Evolutionary conservation across 30 jellyfish, hydroid and myxozoan genomes (phyloP), one percentile per base, ranked within the genome.

Genomic region (Turritopsis dohrnii): DNA sequence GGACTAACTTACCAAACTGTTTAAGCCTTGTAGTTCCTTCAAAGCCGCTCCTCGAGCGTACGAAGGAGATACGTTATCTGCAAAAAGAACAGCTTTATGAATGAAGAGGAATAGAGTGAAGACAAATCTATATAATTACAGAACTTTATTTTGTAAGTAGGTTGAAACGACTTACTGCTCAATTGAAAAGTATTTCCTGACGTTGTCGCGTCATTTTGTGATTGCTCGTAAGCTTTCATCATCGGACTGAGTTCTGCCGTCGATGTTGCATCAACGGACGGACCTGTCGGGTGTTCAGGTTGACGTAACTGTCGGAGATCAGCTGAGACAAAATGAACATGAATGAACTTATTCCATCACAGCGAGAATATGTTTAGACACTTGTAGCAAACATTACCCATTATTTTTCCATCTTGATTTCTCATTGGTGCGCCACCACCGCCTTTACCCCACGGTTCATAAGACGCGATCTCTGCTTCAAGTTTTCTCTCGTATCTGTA

Each of bases 371-470:
- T n/a, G 77, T 69, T 7, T 69, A 9, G 22, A 19, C 13, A 41
- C 9, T 41, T 41, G 60, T 41, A 13, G 60, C 9, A 41, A 41
- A 41, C 5, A 52, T 29, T 65, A 93, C 98, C 94, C 29, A 93
- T 88, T 21, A 93, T 52, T 19, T 85, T 79, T n/a, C 98, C 98
- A 20, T 73, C 54, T 52, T 85, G 72, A 60, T 88, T 89, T 69
- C 88, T 88, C 31, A 93, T 79, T 9, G 98, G 98, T 18, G 98
- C 98, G 16, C 98, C 98, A 4, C 86, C 98, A 20, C 98, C 98
- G 0, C 88, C 87, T 52, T 86, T 85, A 19, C 98, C 98, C 98
- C 98, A 93, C 1, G 98, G 98, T 60, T 93, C 93, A 54, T 93
- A 93, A 20, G 76, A 73, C 1, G 91, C 95, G 23, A 88, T 85